phyloP scores from a whole-genome alignment of 1,140 invertebrate genomes.

The Phortica variegata region DNA sequence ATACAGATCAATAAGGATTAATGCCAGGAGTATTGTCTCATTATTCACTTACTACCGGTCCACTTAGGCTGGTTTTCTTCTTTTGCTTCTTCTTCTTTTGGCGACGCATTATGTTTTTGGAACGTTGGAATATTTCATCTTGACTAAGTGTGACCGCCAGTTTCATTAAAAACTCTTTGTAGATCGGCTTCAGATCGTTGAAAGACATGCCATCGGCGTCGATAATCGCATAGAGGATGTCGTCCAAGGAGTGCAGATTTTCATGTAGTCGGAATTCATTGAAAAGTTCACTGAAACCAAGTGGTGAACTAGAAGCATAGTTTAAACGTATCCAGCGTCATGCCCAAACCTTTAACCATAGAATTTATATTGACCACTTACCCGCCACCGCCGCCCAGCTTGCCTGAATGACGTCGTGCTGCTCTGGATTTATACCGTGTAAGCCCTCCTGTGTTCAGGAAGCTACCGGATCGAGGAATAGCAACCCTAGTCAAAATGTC shows the following conservation, averaged over 20 bases:
- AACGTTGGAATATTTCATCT: slow-evolving; percentile 85
- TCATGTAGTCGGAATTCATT: slow-evolving; percentile 82
- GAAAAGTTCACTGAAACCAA: slow-evolving; percentile 81
- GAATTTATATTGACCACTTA: slow-evolving; percentile 31
- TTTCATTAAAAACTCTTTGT: slow-evolving; percentile 85
- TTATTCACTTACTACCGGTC: slow-evolving; percentile 30
- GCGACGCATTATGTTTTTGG: slow-evolving; percentile 83
- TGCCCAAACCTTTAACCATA: slow-evolving; percentile 46
- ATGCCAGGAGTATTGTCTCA: background rate
- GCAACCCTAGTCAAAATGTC: slow-evolving; percentile 82
- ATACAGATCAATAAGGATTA: background rate
- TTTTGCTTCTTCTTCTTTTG: slow-evolving; percentile 69
- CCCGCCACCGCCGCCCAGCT: slow-evolving; percentile 31
- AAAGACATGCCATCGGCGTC: slow-evolving; percentile 90
- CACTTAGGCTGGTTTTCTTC: slow-evolving; percentile 57
- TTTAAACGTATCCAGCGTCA: slow-evolving; percentile 50
- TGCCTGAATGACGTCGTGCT: slow-evolving; percentile 45
- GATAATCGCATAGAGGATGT: slow-evolving; percentile 83
- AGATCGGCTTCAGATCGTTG: slow-evolving; percentile 86
- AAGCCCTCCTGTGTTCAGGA: slow-evolving; percentile 73
- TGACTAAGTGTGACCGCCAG: slow-evolving; percentile 83
- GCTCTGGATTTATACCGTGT: slow-evolving; percentile 66
- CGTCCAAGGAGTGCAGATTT: slow-evolving; percentile 82
- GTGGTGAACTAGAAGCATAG: slow-evolving; percentile 66
- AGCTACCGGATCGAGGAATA: slow-evolving; percentile 78